phyloP scores from a whole-genome alignment of 2,113 vertebrate species.

The Okapia johnstoni region DNA sequence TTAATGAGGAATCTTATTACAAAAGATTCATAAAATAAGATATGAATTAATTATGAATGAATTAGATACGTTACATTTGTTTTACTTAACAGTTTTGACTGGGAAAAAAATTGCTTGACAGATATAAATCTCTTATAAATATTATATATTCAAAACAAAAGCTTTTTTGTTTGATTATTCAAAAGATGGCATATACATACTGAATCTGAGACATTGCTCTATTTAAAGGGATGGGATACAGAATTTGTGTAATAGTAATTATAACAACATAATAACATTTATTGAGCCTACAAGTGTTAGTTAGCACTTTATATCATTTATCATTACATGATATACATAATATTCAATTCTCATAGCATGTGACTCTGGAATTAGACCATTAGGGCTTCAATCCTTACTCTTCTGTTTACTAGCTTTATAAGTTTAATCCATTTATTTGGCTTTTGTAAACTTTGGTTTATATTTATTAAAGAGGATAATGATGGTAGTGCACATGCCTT shows the following conservation, averaged over 20 bases:
- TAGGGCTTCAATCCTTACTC: background rate
- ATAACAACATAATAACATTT: background rate
- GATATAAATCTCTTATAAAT: background rate
- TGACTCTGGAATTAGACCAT: slow-evolving; percentile 16
- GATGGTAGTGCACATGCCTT: background rate
- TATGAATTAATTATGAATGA: background rate
- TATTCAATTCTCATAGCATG: background rate
- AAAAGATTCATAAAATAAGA: background rate
- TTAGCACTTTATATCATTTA: background rate
- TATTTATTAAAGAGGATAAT: slow-evolving; percentile 13
- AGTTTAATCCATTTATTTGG: slow-evolving; percentile 11
- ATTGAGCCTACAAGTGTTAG: background rate
- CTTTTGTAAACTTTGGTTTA: background rate
- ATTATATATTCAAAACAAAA: slow-evolving; percentile 7
- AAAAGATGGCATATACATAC: background rate
- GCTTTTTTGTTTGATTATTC: slow-evolving; percentile 21
- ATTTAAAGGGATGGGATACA: background rate
- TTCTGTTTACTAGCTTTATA: slow-evolving; percentile 16
- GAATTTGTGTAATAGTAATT: background rate
- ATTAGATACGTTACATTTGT: background rate
- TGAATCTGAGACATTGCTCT: slow-evolving; percentile 24
- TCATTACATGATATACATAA: background rate
- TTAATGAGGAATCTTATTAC: background rate
- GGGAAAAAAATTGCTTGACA: background rate
- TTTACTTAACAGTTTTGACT: slow-evolving; percentile 28